Evolutionary conservation across 1,140 invertebrate genomes (phyloP), one percentile per base, ranked within the genome.

Genomic region (Lasaia peninsularis): DNA sequence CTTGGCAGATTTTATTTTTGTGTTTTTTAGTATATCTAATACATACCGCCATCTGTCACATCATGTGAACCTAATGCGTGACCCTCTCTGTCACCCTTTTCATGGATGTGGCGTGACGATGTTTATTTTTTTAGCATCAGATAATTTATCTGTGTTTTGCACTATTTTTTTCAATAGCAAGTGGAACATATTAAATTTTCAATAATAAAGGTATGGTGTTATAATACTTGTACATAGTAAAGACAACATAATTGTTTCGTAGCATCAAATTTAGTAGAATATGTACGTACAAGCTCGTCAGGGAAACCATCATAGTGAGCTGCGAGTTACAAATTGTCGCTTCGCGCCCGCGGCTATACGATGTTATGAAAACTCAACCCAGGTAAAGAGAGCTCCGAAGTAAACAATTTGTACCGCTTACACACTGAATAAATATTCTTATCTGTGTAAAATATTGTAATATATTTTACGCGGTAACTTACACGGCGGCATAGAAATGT

Each of bases 401-500:
- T 67, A 84, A 86, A 83, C 84, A 87, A 83, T 82, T 83, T 83
- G 75, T 75, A 75, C 67, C 73, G 80, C 71, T 82, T 81, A 78
- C 71, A 76, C 75, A 67, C 73, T 72, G 72, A 78, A 80, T 79
- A 83, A 85, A 85, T 79, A 83, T 78, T 67, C 69, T 80, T 73
- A 67, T 70, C 56, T 66, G 52, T 60, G 69, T 68, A 69, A 73
- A 64, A 67, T 62, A 75, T 71, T 72, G 73, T 67, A 58, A 68
- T 69, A 69, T 69, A 65, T 64, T 64, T 61, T 60, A 65, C 60
- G 61, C 63, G 64, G 33, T 58, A 40, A 40, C 52, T 37, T 16
- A 18, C 40, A 33, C 44, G 34, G 34, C 16, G 11, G n/a, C 20
- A 18, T 20, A 48, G 16, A 48, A 48, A 21, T 48, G 10, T 48